Percentiles rank a stretch among this genome's conserved stretches.
Evolutionary conservation across 2,888 invertebrate genomes (phyloP).

Genomic region (Dryomyza anilis): DNA sequence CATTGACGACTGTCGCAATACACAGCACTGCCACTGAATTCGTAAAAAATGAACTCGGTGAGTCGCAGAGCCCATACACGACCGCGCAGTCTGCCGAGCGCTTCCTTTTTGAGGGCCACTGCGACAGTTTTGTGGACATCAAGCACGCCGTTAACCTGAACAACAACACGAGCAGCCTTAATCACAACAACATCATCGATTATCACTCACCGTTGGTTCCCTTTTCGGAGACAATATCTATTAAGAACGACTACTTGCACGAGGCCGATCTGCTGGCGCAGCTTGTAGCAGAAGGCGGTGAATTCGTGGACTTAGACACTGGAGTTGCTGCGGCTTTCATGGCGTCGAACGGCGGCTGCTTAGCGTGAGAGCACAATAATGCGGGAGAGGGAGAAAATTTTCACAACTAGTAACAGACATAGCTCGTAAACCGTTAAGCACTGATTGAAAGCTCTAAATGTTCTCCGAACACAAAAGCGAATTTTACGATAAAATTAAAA

Average conservation of each 20-base stretch:
- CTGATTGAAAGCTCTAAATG: too few species aligned
- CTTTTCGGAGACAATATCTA: constrained; percentile 56
- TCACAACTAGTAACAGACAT: too few species aligned
- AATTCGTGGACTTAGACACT: constrained; percentile 59
- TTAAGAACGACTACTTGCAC: constrained; percentile 54
- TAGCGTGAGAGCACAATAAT: constrained; percentile 47
- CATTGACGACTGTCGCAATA: constrained; percentile 42
- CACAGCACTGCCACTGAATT: constrained; percentile 56
- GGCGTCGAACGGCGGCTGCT: constrained; percentile 58
- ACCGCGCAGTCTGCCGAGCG: constrained; percentile 60
- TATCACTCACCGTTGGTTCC: constrained; percentile 43
- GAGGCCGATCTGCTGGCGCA: constrained; percentile 55
- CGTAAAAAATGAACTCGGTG: constrained; percentile 59
- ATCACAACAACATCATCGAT: constrained; percentile 46
- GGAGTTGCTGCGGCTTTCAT: constrained; percentile 58
- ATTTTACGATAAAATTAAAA: too few species aligned
- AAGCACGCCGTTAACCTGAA: constrained; percentile 56
- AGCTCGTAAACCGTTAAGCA: too few species aligned
- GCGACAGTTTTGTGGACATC: constrained; percentile 56
- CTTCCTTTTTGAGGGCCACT: constrained; percentile 57
- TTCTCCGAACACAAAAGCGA: too few species aligned
- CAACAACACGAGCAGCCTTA: constrained; percentile 46
- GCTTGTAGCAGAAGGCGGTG: constrained; percentile 54
- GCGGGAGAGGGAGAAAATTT: too few species aligned
- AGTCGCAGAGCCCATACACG: constrained; percentile 60